Conservation (phyloP, 2,888 invertebrate genomes). For the Ethmia dodecea region DNA sequence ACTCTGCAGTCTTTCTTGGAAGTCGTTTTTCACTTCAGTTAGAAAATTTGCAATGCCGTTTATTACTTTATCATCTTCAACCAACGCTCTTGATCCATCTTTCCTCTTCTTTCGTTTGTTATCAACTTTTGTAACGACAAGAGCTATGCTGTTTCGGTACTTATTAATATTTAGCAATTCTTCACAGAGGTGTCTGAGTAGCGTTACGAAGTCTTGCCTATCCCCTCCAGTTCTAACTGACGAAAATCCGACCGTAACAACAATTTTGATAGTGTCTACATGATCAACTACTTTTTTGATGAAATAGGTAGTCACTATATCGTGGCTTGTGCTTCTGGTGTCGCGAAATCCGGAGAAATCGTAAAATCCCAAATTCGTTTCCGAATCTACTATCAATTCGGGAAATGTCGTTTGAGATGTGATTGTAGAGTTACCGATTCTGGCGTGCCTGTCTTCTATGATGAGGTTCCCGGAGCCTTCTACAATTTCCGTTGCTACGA, state of each 20-base stretch:
- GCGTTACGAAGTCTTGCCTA: background rate
- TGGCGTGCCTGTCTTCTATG: background rate
- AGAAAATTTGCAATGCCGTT: background rate
- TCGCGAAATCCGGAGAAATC: conserved; percentile 3
- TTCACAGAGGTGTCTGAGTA: background rate
- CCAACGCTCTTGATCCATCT: background rate
- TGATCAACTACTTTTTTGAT: background rate
- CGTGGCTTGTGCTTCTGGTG: background rate
- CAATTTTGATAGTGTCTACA: background rate
- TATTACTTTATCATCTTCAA: background rate
- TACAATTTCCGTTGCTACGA: background rate
- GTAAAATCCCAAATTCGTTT: background rate
- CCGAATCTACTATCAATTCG: background rate
- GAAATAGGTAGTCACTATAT: conserved; percentile 2
- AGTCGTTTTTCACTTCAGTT: background rate
- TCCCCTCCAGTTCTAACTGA: conserved; percentile 1
- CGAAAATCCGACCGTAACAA: background rate
- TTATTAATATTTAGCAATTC: background rate
- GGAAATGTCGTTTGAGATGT: background rate
- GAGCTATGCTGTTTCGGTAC: background rate
- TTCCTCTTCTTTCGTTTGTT: background rate
- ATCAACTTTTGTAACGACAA: conserved; percentile 3
- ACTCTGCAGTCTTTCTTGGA: background rate
- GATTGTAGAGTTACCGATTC: background rate
- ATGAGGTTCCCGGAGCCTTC: background rate